Evolutionary conservation across 2,888 invertebrate species (phyloP).

Genomic region (Meghimatium bilineatum): DNA sequence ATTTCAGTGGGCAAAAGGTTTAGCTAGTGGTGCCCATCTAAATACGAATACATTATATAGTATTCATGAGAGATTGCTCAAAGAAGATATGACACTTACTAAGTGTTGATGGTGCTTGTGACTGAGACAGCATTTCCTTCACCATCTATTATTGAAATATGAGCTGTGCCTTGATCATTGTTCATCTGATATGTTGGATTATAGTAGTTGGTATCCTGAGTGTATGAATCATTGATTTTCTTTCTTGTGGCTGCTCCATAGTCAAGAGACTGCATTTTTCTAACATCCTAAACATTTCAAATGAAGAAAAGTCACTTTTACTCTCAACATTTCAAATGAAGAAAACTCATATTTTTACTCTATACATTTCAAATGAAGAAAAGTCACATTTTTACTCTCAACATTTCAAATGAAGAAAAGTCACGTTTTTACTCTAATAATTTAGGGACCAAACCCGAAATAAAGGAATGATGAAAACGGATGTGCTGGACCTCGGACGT

Average conservation of each 20-base stretch:
- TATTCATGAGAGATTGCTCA: not conserved
- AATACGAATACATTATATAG: too few species aligned
- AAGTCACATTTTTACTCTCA: too few species aligned
- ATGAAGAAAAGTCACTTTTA: not conserved
- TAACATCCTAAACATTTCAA: slow-evolving; percentile 11
- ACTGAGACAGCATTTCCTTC: slow-evolving; percentile 44
- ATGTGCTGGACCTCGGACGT: too few species aligned
- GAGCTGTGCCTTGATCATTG: slow-evolving; percentile 36
- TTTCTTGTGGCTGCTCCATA: slow-evolving; percentile 34
- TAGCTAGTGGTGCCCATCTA: too few species aligned
- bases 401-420: too few species aligned
- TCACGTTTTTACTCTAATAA: too few species aligned
- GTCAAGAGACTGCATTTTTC: slow-evolving; percentile 24
- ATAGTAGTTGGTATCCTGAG: slow-evolving; percentile 27
- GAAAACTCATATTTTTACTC: too few species aligned
- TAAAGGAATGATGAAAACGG: too few species aligned
- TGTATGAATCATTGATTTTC: slow-evolving; percentile 19
- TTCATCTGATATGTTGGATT: slow-evolving; percentile 17
- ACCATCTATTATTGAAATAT: slow-evolving; percentile 41
- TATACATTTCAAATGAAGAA: too few species aligned
- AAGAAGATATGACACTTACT: slow-evolving; percentile 38
- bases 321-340: not conserved
- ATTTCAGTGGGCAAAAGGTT: too few species aligned
- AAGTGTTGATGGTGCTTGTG: slow-evolving; percentile 43
- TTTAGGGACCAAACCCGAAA: too few species aligned